Percentiles rank a stretch among this genome's conserved stretches.
Evolutionary conservation across 2,797 vertebrate genomes (phyloP).

Genomic region (Oreonectes daqikongensis): DNA sequence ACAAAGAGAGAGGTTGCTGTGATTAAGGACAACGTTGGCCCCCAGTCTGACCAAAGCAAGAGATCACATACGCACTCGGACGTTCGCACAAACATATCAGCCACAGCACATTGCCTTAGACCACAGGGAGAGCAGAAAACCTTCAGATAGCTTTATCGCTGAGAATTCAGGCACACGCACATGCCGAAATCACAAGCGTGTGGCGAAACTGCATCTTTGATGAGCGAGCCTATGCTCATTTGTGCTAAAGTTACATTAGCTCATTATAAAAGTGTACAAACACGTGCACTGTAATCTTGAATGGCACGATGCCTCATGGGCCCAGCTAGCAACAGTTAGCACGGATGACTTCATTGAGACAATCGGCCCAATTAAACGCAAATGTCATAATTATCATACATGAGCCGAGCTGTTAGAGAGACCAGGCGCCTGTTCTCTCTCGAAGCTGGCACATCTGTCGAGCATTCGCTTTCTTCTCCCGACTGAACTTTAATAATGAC

Average conservation of each 20-base stretch:
- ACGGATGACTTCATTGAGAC: slow-evolving; percentile 48
- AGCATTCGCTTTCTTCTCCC: slow-evolving; percentile 22
- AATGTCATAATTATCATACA: slow-evolving; percentile 59
- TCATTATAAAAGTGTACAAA: slow-evolving; percentile 33
- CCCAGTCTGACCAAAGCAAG: slow-evolving; percentile 19
- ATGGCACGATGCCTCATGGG: slow-evolving; percentile 7
- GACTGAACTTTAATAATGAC: slow-evolving; percentile 48
- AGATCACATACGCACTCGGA: slow-evolving; percentile 6
- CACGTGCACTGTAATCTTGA: slow-evolving; percentile 7
- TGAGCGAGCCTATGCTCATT: neutral
- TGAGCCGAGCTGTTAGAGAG: slow-evolving; percentile 35
- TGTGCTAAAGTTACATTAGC: slow-evolving; percentile 20
- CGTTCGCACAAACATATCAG: slow-evolving; percentile 27
- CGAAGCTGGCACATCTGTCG: slow-evolving; percentile 37
- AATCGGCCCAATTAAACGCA: slow-evolving; percentile 55
- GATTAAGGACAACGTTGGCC: slow-evolving; percentile 36
- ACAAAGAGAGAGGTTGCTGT: slow-evolving; percentile 13
- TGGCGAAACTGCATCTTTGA: neutral
- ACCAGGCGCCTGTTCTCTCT: slow-evolving; percentile 14
- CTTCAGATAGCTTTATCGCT: slow-evolving; percentile 6
- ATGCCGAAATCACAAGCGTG: neutral
- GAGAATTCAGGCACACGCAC: neutral
- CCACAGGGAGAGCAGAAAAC: slow-evolving; percentile 2
- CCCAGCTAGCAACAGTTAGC: slow-evolving; percentile 24
- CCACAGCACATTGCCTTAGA: slow-evolving; percentile 30